Evolutionary conservation across 2,888 invertebrate species (phyloP).

Genomic region (Chromoteleia sp.): DNA sequence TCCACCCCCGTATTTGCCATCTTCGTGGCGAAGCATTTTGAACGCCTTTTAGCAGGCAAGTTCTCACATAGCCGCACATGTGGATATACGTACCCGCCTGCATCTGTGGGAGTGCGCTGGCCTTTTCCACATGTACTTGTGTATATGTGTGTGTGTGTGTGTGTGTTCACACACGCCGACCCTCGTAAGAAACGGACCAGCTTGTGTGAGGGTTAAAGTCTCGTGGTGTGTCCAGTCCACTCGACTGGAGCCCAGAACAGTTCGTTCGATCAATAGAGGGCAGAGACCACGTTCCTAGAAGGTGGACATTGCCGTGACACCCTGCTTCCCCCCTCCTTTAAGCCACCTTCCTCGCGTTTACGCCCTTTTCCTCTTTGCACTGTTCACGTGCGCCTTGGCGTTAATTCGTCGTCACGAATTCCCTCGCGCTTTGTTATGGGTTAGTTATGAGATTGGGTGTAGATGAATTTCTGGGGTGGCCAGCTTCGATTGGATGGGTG

Average conservation of each 20-base stretch:
- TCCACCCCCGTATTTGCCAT: conserved; percentile 74
- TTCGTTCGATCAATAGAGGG: conserved; percentile 84
- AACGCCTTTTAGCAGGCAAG: conserved; percentile 80
- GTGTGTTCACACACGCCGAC: conserved; percentile 38
- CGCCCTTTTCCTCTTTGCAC: conserved; percentile 56
- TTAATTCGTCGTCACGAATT: conserved; percentile 37
- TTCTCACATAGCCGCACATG: conserved; percentile 61
- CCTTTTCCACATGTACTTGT: conserved; percentile 2
- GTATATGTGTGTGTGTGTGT: not conserved
- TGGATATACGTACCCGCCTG: conserved; percentile 7
- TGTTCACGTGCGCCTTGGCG: conserved; percentile 20
- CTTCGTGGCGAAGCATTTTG: conserved; percentile 78
- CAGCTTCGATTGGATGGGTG: conserved; percentile 37
- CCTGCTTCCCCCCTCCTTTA: conserved; percentile 40
- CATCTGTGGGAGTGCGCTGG: conserved; percentile 5
- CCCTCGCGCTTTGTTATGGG: conserved; percentile 38
- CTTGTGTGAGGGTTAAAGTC: conserved; percentile 67
- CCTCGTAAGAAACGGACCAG: conserved; percentile 41
- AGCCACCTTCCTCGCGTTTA: conserved; percentile 52
- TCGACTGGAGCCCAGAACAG: conserved; percentile 83
- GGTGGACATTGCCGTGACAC: conserved; percentile 80
- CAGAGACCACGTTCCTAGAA: conserved; percentile 83
- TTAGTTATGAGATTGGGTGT: conserved; percentile 51
- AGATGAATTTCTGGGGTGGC: conserved; percentile 40
- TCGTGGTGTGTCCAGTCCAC: conserved; percentile 82